Evolutionary conservation across 2,113 vertebrate species (phyloP).

Genomic region (Rhinichthys klamathensis): DNA sequence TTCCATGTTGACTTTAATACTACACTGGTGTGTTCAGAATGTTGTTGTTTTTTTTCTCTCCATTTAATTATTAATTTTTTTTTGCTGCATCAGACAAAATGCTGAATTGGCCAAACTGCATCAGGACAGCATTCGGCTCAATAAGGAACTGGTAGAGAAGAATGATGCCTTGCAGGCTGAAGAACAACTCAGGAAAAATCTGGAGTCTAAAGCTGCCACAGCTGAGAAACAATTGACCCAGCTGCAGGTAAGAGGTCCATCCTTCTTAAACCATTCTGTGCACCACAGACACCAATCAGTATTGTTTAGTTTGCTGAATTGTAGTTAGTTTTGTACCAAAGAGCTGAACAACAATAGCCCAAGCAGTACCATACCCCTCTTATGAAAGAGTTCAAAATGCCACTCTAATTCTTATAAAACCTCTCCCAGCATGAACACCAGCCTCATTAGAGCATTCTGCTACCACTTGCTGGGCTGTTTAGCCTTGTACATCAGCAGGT

Average conservation of each 20-base stretch:
- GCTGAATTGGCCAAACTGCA: slow-evolving; percentile 91
- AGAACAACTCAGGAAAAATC: slow-evolving; percentile 83
- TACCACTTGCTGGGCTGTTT: not conserved
- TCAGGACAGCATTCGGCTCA: slow-evolving; percentile 87
- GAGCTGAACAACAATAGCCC: not conserved
- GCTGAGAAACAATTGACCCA: slow-evolving; percentile 83
- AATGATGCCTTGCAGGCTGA: slow-evolving; percentile 80
- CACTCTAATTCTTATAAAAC: slow-evolving; percentile 12
- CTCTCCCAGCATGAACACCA: slow-evolving; percentile 1
- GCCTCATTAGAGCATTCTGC: not conserved
- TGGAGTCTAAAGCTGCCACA: slow-evolving; percentile 80
- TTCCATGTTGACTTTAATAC: not conserved
- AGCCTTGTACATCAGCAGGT: slow-evolving; percentile 3
- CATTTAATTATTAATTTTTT: not conserved
- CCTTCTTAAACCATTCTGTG: not conserved
- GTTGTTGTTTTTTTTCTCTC: no score
- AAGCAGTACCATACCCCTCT: not conserved
- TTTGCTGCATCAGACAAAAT: slow-evolving; percentile 81
- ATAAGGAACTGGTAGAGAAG: slow-evolving; percentile 89
- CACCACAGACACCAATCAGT: not conserved
- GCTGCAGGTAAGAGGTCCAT: slow-evolving; percentile 77
- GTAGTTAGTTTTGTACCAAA: not conserved
- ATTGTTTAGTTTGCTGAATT: not conserved
- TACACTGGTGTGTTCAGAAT: no score
- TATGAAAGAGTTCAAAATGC: slow-evolving; percentile 10